phyloP scores from a whole-genome alignment of 2,113 vertebrate genomes.

The Planiliza haematocheilus region DNA sequence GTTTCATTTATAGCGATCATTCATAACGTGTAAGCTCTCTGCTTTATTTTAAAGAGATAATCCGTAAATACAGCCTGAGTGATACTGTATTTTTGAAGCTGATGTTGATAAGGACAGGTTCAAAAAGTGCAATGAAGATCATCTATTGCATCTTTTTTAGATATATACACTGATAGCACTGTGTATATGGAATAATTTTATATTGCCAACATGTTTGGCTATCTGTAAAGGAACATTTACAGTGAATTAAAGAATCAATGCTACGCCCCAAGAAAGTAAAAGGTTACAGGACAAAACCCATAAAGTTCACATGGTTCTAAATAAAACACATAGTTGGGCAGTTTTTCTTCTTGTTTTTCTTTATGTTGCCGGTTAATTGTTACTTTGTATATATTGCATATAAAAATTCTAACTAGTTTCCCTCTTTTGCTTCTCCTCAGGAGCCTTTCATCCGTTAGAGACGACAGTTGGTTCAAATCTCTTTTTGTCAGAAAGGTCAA shows the following conservation, averaged over 20 bases:
- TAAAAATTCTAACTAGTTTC: not conserved
- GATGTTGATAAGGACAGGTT: not conserved
- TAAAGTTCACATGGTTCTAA: not conserved
- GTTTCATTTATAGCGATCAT: too few species aligned
- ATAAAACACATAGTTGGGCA: not conserved
- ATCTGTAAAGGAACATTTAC: too few species aligned
- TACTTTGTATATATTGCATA: not conserved
- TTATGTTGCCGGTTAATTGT: not conserved
- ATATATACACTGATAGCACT: too few species aligned
- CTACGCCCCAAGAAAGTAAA: too few species aligned
- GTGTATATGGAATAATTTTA: too few species aligned
- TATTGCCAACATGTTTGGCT: too few species aligned
- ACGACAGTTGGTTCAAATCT: constrained; percentile 97
- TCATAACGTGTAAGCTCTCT: too few species aligned
- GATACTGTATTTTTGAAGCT: not conserved
- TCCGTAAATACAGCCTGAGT: not conserved
- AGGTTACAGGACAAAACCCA: too few species aligned
- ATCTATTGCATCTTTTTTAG: too few species aligned
- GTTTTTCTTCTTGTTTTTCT: not conserved
- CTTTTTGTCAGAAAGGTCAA: constrained; percentile 97
- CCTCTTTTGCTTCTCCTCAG: constrained; percentile 70
- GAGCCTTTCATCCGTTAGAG: constrained; percentile 82
- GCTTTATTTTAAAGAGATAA: not conserved
- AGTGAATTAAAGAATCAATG: not conserved
- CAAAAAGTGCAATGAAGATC: too few species aligned